A percentile compares a stretch with the other conserved stretches of the same genome.
These are phyloP conservation scores for Platygyra sinensis DNA, from an alignment of 64 coral and sea anemone genomes.

Conservation along the genomic window DNA sequence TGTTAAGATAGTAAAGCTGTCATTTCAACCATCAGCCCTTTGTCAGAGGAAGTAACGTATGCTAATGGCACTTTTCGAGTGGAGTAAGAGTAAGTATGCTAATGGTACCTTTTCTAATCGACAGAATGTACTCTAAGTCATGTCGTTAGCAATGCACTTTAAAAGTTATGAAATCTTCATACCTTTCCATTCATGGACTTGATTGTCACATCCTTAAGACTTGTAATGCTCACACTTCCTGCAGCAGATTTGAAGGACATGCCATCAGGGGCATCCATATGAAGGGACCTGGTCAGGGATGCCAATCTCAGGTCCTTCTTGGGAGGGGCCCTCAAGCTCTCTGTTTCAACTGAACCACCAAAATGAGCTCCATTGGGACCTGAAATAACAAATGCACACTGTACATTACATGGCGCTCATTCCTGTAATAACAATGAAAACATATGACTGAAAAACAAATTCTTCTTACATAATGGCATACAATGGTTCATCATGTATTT, in stretches of 20 bases:
- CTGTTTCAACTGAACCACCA: constrained; percentile 92
- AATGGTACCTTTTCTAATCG: no score
- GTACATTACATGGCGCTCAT: background rate
- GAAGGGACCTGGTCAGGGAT: constrained; percentile 83
- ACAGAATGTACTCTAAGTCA: no score
- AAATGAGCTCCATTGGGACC: constrained; percentile 94
- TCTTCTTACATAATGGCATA: no score
- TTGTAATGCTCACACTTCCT: constrained; percentile 70
- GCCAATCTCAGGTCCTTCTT: constrained; percentile 84
- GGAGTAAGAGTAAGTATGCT: no score
- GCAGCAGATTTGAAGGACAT: constrained; percentile 81
- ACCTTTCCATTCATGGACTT: constrained; percentile 77
- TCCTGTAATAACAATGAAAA: no score
- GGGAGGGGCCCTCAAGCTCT: constrained; percentile 82
- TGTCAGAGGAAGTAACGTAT: no score
- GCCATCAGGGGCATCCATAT: constrained; percentile 87
- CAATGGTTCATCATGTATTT: no score
- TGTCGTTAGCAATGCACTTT: no score
- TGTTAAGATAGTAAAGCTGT: no score
- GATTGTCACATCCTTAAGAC: constrained; percentile 65
- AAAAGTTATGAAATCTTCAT: background rate
- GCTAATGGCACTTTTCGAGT: no score
- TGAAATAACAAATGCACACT: background rate
- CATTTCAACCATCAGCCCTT: no score
- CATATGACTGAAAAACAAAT: no score